phyloP scores from a whole-genome alignment of 2,113 vertebrate species.

The Dolichotis patagonum region DNA sequence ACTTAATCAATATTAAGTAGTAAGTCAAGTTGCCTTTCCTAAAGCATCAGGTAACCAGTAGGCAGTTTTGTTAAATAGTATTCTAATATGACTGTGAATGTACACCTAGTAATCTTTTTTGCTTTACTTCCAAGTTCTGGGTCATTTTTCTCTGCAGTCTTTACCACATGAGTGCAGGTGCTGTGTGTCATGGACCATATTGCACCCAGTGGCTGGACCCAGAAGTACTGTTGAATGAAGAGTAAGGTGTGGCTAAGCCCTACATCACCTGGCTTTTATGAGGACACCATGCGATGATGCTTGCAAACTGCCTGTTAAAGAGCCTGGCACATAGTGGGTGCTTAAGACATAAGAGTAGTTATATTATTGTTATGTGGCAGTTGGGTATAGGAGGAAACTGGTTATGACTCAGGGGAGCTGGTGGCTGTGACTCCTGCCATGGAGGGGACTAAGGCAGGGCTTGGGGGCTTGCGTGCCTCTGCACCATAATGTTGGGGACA shows the following conservation, averaged over 20 bases:
- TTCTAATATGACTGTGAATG: not conserved
- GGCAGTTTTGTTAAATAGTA: not conserved
- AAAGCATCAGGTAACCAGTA: not conserved
- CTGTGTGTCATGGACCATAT: not conserved
- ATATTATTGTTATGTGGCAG: constrained; percentile 63
- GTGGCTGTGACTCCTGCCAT: constrained; percentile 30
- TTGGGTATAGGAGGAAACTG: not conserved
- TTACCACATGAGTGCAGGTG: not conserved
- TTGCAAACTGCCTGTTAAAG: constrained; percentile 11
- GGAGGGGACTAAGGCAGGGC: constrained; percentile 58
- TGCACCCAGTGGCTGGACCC: not conserved
- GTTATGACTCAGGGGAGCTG: not conserved
- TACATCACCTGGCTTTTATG: constrained; percentile 2
- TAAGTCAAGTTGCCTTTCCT: not conserved
- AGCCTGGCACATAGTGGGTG: constrained; percentile 5
- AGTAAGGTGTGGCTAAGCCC: not conserved
- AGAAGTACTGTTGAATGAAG: not conserved
- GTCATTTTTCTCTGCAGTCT: not conserved
- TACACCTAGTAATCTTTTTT: not conserved
- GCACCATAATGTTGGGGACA: constrained; percentile 60
- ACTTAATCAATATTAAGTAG: constrained; percentile 27
- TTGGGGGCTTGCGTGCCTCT: constrained; percentile 30
- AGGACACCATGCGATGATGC: not conserved
- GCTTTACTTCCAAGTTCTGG: not conserved
- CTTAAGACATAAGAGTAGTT: not conserved